Evolutionary conservation across 2,888 invertebrate genomes (phyloP).

Genomic region (Ennomos fuscantarius): DNA sequence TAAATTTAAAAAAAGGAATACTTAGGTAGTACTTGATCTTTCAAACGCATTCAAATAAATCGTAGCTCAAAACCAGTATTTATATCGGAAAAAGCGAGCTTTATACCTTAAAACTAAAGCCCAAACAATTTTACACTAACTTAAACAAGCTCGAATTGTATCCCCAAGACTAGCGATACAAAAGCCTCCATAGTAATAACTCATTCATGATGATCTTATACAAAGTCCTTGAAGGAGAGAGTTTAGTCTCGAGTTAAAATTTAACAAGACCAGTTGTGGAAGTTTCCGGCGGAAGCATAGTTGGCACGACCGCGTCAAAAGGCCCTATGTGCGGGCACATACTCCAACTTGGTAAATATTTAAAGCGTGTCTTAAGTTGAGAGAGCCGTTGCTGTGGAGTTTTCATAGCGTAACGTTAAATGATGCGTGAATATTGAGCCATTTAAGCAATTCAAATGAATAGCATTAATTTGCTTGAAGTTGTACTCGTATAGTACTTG

Average conservation of each 20-base stretch:
- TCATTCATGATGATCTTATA: constrained; percentile 25
- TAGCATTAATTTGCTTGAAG: constrained; percentile 24
- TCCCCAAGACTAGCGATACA: background rate
- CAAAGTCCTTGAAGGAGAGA: constrained; percentile 21
- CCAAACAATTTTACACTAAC: too few relatives aligned
- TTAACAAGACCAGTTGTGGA: constrained; percentile 15
- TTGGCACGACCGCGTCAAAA: constrained; percentile 12
- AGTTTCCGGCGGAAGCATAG: constrained; percentile 8
- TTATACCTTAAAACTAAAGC: too few relatives aligned
- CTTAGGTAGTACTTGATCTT: too few relatives aligned
- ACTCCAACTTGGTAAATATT: constrained; percentile 15
- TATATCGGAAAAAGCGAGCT: too few relatives aligned
- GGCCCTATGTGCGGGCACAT: constrained; percentile 4
- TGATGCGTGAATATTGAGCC: background rate
- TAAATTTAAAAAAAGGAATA: too few relatives aligned
- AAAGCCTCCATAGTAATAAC: constrained; percentile 20
- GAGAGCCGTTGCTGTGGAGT: constrained; percentile 9
- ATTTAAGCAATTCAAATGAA: constrained; percentile 18
- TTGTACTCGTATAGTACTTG: too few relatives aligned
- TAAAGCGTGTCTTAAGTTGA: constrained; percentile 10
- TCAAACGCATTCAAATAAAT: too few relatives aligned
- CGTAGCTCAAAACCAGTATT: too few relatives aligned
- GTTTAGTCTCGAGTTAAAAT: constrained; percentile 22
- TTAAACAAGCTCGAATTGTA: background rate
- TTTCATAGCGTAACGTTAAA: constrained; percentile 12